Base-by-base conservation (phyloP, 2,797 vertebrate species). In the Melanotaenia pygmaea region DNA sequence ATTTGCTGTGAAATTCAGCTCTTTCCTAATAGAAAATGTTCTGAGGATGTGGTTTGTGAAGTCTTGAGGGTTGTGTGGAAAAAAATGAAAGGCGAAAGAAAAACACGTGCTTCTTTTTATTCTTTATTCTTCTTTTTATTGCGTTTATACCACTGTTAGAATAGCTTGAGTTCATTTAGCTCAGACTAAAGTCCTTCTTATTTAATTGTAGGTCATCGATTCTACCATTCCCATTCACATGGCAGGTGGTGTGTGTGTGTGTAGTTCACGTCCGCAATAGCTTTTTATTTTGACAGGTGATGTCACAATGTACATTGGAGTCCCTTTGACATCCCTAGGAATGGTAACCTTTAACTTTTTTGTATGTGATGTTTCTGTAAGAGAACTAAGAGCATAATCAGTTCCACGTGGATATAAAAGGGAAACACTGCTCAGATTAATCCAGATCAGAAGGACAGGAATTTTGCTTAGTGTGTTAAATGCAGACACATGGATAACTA, bases 261-360 rank as follows among this genome's bases (percentile, higher is more conserved):
- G 45, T 5, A 38, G 45, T 32, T 28, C 30, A 22, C 5, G 5
- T 22, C n/a, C 7, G 58, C 47, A 32, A 59, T 24, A n/a, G 7
- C 28, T n/a, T 26, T 75, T 22, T 3, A 59, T 56, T 35, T 54
- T 78, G 79, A 72, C 80, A 82, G 79, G 59, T 78, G 57, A 74
- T 18, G 58, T 64, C 10, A 32, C 14, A 84, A 81, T 84, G 85
- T 82, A 67, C 69, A 43, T 6, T 26, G 40, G 11, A 45, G 40
- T 35, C 58, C 45, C 47, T 0, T 30, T 1, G 62, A 24, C 70
- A 68, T 64, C 70, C 38, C 28, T 0, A 1, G 38, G 11, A 59
- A 64, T 0, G 28, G 6, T 35, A 12, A 67, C 53, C 28, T 79
- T 34, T 56, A 3, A 20, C 50, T 14, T 2, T 0, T 22, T 34